Conservation (phyloP, 2,113 vertebrate genomes). For the Psilopsiagon aurifrons region DNA sequence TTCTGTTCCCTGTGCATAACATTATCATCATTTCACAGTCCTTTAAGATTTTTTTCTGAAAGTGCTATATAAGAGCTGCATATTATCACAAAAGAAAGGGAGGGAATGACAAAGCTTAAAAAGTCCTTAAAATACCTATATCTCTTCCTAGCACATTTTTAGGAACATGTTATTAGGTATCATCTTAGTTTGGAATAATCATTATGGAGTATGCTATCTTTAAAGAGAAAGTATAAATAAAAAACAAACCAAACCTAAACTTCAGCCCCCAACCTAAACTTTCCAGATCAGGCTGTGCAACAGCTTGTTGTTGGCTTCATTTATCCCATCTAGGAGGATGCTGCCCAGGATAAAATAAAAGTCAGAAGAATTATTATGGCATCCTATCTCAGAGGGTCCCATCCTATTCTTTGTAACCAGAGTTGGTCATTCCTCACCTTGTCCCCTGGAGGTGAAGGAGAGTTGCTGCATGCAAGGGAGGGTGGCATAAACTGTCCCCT, state of each 20-base stretch:
- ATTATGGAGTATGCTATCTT: background rate
- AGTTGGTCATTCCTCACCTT: background rate
- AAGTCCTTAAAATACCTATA: background rate
- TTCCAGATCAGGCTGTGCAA: background rate
- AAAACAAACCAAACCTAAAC: background rate
- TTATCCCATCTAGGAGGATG: background rate
- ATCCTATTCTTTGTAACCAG: background rate
- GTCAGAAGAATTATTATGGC: background rate
- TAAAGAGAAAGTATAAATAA: background rate
- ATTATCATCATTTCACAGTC: background rate
- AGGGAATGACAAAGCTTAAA: background rate
- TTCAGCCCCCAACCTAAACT: background rate
- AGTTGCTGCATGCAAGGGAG: background rate
- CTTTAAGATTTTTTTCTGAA: background rate
- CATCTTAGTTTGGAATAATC: background rate
- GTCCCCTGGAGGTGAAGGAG: background rate
- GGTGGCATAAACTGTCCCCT: accelerated
- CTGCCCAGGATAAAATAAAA: background rate
- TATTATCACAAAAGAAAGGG: background rate
- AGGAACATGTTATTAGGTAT: background rate
- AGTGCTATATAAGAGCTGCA: background rate
- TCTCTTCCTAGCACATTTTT: background rate
- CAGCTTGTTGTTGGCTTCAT: background rate
- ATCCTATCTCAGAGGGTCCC: background rate
- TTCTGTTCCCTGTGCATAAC: background rate